Evolutionary conservation across 2,888 invertebrate genomes (phyloP).

Genomic region (Thereva nobilitata): DNA sequence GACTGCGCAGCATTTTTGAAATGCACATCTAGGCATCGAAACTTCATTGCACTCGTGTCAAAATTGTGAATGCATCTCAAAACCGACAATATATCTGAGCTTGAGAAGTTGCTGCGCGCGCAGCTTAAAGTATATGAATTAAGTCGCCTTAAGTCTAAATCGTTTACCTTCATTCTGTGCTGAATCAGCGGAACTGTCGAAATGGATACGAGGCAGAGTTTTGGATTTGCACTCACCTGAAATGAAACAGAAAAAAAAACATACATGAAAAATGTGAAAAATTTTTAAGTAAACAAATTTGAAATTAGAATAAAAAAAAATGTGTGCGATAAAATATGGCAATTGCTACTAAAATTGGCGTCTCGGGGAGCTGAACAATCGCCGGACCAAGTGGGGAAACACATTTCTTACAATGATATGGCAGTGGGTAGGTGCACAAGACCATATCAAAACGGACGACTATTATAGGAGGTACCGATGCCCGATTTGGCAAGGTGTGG

Average conservation of each 20-base stretch:
- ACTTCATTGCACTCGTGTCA: too few relatives aligned
- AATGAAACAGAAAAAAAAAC: constrained; percentile 45
- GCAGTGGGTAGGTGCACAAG: too few relatives aligned
- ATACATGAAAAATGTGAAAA: background rate
- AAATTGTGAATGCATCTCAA: too few relatives aligned
- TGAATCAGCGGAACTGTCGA: constrained; percentile 56
- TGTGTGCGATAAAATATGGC: background rate
- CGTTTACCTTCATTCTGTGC: constrained; percentile 56
- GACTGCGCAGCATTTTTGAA: too few relatives aligned
- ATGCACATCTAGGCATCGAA: too few relatives aligned
- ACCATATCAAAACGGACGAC: too few relatives aligned
- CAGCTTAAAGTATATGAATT: too few relatives aligned
- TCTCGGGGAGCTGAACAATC: background rate
- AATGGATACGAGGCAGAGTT: constrained; percentile 59
- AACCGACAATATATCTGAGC: too few relatives aligned
- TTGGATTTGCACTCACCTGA: constrained; percentile 60
- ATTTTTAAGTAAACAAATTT: constrained; percentile 4
- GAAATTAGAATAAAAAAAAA: constrained; percentile 8
- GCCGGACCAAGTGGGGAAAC: background rate
- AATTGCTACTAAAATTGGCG: background rate
- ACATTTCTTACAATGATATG: too few relatives aligned
- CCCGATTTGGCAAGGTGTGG: too few relatives aligned
- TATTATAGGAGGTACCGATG: too few relatives aligned
- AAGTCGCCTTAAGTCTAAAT: constrained; percentile 6
- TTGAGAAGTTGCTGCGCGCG: too few relatives aligned